Base-by-base conservation (phyloP, 2,888 invertebrate species). In the Trilocha varians region DNA sequence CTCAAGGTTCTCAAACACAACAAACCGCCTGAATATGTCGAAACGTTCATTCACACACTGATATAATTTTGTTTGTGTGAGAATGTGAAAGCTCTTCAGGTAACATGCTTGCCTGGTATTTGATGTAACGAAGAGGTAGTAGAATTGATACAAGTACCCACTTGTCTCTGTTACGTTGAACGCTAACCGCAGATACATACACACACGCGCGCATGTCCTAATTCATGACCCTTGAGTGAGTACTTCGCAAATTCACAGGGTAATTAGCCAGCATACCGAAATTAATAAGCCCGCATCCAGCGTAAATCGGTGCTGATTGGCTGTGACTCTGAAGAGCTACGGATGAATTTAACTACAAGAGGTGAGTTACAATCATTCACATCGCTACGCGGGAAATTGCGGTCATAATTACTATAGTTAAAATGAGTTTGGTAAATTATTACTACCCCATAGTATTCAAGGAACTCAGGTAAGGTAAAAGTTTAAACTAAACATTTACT, bases 281-380 rank as follows among this genome's bases (percentile, higher is more conserved):
- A 76, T 75, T 84, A 82, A 79, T 80, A 78, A 76, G 70, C 70
- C 61, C 62, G 67, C 68, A 70, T 66, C 67, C 70, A 69, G 65
- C 71, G 65, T 68, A 73, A 75, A 78, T 77, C 78, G 62, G 62
- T 63, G 62, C 70, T 78, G 78, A 83, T 82, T 80, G 77, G 66
- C 67, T 65, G 72, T 58, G 64, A 62, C 67, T 55, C 53, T 76
- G 65, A 78, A 79, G 79, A 78, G 78, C 74, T 62, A 73, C 83
- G 83, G 66, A 85, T 85, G 85, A 85, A 85, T 85, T 73, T 85
- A 76, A 84, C 83, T 69, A 85, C 85, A 55, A 85, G 74, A 55
- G 80, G 85, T 85, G 60, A 79, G 82, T 70, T 42, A 42, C 42
- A 38, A 14, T 42, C 5, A 13, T 42, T 16, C 25, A 25, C 32